phyloP scores from a whole-genome alignment of 2,113 vertebrate species.

The Megaleporinus macrocephalus region DNA sequence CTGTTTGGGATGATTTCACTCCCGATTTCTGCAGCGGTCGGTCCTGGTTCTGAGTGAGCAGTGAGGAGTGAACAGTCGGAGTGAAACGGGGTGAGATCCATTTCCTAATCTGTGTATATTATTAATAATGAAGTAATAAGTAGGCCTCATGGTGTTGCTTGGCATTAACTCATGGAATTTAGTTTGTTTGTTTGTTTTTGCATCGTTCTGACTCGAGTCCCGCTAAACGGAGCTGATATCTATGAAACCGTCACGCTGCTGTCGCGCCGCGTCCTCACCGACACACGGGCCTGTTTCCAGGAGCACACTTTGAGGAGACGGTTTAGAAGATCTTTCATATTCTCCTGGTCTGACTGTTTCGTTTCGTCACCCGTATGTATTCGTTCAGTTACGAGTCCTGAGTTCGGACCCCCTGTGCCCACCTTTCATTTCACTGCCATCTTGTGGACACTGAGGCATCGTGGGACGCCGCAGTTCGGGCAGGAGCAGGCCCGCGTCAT shows the following conservation, averaged over 20 bases:
- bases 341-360: slow-evolving; percentile 14
- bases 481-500: neutral
- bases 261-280: slow-evolving; percentile 16
- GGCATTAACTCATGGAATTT: slow-evolving; percentile 67
- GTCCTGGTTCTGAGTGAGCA: neutral
- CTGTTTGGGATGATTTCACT: neutral
- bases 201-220: slow-evolving; percentile 44
- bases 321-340: neutral
- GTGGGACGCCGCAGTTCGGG: neutral
- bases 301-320: neutral
- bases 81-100: slow-evolving; percentile 23
- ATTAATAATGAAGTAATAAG: slow-evolving; percentile 66
- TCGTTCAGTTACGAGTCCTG: slow-evolving; percentile 23
- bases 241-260: slow-evolving; percentile 45
- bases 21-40: no score
- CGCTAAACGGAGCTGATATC: slow-evolving; percentile 51
- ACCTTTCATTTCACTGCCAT: slow-evolving; percentile 49
- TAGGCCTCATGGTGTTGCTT: slow-evolving; percentile 69
- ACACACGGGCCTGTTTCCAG: slow-evolving; percentile 53
- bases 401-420: slow-evolving; percentile 31
- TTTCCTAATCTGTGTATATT: slow-evolving; percentile 71
- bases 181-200: slow-evolving; percentile 49
- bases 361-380: slow-evolving; percentile 17
- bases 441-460: slow-evolving; percentile 6
- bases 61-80: neutral